Percentiles rank a stretch among this genome's conserved stretches.
Evolutionary conservation across 1,140 invertebrate genomes (phyloP).

Genomic region (Pristionchus pacificus): DNA sequence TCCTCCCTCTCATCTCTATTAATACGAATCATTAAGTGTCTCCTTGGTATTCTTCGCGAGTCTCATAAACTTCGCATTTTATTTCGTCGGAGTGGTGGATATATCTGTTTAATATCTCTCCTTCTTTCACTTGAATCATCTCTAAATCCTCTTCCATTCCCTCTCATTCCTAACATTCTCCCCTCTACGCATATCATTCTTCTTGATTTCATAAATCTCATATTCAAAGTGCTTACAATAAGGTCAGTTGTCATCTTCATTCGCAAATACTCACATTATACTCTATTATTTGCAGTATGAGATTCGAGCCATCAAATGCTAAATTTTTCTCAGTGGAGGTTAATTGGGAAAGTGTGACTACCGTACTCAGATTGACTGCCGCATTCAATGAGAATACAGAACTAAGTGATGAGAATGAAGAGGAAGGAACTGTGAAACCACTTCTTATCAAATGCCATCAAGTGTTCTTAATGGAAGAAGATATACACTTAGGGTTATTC

Average conservation of each 20-base stretch:
- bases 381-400: constrained; percentile 35
- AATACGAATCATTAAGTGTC: too few relatives aligned
- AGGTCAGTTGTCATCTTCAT: constrained; percentile 52
- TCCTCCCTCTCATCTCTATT: constrained; percentile 20
- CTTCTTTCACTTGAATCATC: constrained; percentile 87
- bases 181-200: constrained; percentile 61
- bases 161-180: too few relatives aligned
- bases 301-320: constrained; percentile 96
- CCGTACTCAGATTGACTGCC: constrained; percentile 43
- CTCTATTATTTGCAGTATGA: constrained; percentile 67
- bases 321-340: constrained; percentile 93
- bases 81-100: constrained; percentile 94
- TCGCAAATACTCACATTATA: too few relatives aligned
- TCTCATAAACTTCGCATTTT: constrained; percentile 90
- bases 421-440: constrained; percentile 62
- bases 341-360: constrained; percentile 43
- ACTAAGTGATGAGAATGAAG: constrained; percentile 35
- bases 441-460: constrained; percentile 83
- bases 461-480: constrained; percentile 84
- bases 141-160: too few relatives aligned
- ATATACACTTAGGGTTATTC: constrained; percentile 64
- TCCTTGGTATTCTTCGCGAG: constrained; percentile 47
- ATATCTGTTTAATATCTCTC: constrained; percentile 92
- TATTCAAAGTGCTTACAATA: constrained; percentile 89
- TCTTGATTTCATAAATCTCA: constrained; percentile 69